Conservation (phyloP, 2,797 vertebrate species). For the Pseudotriccus pelzelni region DNA sequence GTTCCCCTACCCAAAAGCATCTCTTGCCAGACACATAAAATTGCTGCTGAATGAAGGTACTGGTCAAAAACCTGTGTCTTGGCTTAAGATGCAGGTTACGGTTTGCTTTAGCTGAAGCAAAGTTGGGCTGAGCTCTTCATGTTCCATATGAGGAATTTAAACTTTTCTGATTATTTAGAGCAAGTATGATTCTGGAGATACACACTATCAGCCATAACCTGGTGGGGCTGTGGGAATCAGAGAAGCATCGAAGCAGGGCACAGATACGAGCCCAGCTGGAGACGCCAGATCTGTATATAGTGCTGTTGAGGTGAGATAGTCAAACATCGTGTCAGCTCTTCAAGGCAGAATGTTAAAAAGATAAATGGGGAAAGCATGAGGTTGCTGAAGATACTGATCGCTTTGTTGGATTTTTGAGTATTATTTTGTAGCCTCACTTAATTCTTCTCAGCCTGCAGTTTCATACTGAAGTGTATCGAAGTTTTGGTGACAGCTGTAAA, state of each 20-base stretch:
- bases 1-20: not conserved
- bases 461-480: not conserved
- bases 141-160: not conserved
- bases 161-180: not conserved
- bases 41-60: not conserved
- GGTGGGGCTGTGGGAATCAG: not conserved
- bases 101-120: not conserved
- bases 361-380: not conserved
- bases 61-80: not conserved
- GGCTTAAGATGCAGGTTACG: not conserved
- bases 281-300: not conserved
- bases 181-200: not conserved
- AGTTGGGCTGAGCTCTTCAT: not conserved
- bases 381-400: not conserved
- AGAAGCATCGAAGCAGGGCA: not conserved
- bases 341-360: not conserved
- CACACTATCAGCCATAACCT: not conserved
- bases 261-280: not conserved
- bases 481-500: not conserved
- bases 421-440: not conserved
- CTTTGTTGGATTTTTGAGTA: not conserved
- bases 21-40: fast-evolving
- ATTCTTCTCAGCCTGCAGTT: not conserved
- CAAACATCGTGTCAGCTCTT: not conserved
- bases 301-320: not conserved